phyloP scores from a whole-genome alignment of 2,797 vertebrate species.

The Steatocranus sp. region DNA sequence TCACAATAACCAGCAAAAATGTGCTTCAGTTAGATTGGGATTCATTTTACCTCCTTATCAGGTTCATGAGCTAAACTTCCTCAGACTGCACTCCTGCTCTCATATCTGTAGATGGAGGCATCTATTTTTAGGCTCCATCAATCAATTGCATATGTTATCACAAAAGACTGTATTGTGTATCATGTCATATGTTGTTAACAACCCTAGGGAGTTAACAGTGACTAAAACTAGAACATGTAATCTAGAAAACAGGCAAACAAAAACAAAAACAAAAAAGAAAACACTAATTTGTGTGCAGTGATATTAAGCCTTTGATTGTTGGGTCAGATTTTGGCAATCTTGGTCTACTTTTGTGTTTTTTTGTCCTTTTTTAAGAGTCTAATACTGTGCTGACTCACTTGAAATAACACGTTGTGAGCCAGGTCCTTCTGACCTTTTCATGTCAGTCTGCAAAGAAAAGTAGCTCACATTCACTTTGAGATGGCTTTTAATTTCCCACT shows the following conservation, averaged over 20 bases:
- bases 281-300: neutral
- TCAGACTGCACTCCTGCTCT: constrained; percentile 11
- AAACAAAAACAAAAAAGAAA: neutral
- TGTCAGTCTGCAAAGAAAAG: neutral
- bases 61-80: constrained; percentile 44
- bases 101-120: constrained; percentile 15
- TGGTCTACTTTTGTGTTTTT: neutral
- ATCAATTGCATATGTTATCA: constrained; percentile 22
- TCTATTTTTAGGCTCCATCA: constrained; percentile 44
- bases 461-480: neutral
- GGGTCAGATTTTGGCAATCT: neutral
- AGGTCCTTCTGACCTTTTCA: neutral
- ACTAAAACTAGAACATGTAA: neutral
- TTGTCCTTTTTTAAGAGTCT: neutral
- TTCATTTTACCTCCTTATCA: constrained; percentile 44
- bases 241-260: neutral
- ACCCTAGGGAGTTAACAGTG: neutral
- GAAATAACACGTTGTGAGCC: neutral
- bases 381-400: neutral
- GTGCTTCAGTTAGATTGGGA: neutral
- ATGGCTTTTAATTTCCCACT: neutral
- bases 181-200: neutral
- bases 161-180: neutral
- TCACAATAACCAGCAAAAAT: neutral
- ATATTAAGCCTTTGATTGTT: neutral